Conservation (phyloP, 2,888 invertebrate genomes). For the Plagodis pulveraria region DNA sequence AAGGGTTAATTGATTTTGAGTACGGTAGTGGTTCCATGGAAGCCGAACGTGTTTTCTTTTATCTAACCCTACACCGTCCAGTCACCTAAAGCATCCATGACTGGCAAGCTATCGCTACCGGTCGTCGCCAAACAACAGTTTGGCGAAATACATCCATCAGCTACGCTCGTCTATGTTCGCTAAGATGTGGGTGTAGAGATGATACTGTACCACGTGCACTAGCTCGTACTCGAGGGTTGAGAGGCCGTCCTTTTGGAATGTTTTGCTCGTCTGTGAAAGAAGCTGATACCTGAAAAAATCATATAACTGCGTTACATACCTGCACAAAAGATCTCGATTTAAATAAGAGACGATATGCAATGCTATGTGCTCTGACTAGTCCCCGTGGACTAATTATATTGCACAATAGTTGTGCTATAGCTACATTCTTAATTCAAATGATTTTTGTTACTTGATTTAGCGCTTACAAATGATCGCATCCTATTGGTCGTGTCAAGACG, state of each 20-base stretch:
- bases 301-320: too few species aligned
- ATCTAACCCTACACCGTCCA: slow-evolving; percentile 1
- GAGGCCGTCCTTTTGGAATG: slow-evolving; percentile 94
- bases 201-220: slow-evolving; percentile 87
- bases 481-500: too few species aligned
- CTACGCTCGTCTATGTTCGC: slow-evolving; percentile 90
- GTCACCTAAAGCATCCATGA: slow-evolving; percentile 17
- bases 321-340: too few species aligned
- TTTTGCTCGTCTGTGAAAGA: slow-evolving; percentile 92
- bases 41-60: slow-evolving; percentile 6
- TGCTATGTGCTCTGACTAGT: too few species aligned
- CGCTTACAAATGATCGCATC: too few species aligned
- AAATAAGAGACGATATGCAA: too few species aligned
- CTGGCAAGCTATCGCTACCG: slow-evolving; percentile 53
- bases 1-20: neutral
- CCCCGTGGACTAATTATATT: too few species aligned
- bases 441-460: too few species aligned
- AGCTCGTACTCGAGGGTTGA: slow-evolving; percentile 93
- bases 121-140: slow-evolving; percentile 80
- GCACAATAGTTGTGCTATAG: too few species aligned
- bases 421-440: too few species aligned
- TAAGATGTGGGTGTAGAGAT: slow-evolving; percentile 93
- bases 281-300: slow-evolving; percentile 90
- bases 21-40: neutral
- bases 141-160: slow-evolving; percentile 88